phyloP scores from a whole-genome alignment of 1,140 invertebrate genomes.

The Pararge aegeria region DNA sequence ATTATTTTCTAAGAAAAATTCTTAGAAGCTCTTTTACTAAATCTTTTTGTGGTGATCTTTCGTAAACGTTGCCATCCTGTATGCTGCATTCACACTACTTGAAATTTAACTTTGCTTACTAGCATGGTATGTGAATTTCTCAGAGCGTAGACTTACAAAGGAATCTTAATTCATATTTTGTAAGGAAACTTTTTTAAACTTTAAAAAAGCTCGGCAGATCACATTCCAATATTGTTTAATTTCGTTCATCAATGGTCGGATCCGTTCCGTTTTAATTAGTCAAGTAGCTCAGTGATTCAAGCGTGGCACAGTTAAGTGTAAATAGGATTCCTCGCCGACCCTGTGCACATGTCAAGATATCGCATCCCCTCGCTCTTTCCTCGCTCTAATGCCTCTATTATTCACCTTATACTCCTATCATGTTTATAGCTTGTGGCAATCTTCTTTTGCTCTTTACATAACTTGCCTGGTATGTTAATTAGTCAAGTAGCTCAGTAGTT shows the following conservation, averaged over 20 bases:
- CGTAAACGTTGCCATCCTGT: slow-evolving; percentile 15
- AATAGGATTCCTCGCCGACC: slow-evolving; percentile 23
- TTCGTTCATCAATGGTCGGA: neutral
- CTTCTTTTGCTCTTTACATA: too few relatives aligned
- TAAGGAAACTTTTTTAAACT: too few relatives aligned
- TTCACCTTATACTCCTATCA: too few relatives aligned
- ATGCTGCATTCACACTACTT: slow-evolving; percentile 17
- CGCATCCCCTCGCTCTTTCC: slow-evolving; percentile 22
- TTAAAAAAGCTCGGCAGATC: too few relatives aligned
- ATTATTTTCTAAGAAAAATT: too few relatives aligned
- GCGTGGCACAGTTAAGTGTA: slow-evolving; percentile 14
- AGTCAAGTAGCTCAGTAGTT: neutral
- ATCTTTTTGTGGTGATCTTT: slow-evolving; percentile 19
- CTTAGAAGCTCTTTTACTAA: too few relatives aligned
- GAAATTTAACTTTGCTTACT: neutral
- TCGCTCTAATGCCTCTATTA: slow-evolving; percentile 28
- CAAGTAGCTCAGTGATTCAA: slow-evolving; percentile 8
- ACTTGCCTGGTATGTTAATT: too few relatives aligned
- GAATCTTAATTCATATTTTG: too few relatives aligned
- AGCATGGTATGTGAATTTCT: neutral
- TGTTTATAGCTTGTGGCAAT: too few relatives aligned
- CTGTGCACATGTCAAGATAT: slow-evolving; percentile 23
- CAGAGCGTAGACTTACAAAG: too few relatives aligned
- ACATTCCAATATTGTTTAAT: too few relatives aligned
- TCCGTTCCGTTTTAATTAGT: neutral